Base-by-base conservation (phyloP, 2,888 invertebrate genomes). In the Auanema freiburgensis region DNA sequence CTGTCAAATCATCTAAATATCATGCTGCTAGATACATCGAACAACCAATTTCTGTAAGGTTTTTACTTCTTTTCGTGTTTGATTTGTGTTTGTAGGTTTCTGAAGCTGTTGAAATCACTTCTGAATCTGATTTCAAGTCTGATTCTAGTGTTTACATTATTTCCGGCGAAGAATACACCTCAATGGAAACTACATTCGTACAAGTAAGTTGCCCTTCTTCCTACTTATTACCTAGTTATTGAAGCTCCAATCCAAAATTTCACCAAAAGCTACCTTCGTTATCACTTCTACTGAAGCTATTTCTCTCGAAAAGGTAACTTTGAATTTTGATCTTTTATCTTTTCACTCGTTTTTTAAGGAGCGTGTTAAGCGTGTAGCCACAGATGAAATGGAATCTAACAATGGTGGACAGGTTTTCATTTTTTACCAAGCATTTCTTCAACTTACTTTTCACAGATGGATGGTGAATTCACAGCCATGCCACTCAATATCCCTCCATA, bases 361-460 rank as follows among this genome's bases (percentile, higher is more conserved):
- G n/a, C 66, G 76, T 44, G 76, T 74, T 49, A 76, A 76, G 66
- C 57, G 76, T 43, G 72, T 74, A 4, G 62, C 65, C 44, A 70
- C 67, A 10, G 57, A 59, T 25, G 63, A 64, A 24, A 61, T 66
- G 63, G 24, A n/a, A 51, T n/a, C n/a, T n/a, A n/a, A n/a, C n/a
- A n/a, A n/a, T n/a, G 12, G 44, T 54, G 33, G 16, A 33, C n/a
- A 14, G 3, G 2, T 33, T 59, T 42, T 25, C 44, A 42, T 41
- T 16, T 60, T 25, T 33, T 3, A 11, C 12, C 24, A 33, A 6
- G 2, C 21, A 33, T 33, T 5, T 33, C 33, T 8, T 33, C 8
- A 33, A 3, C 8, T 33, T 33, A 33, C 33, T 33, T 33, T 33
- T 33, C 8, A 3, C 3, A 33, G 33, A 33, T 3, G 3, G 33